A percentile compares a stretch with the other conserved stretches of the same genome.
phyloP scores from a whole-genome alignment of 2,888 invertebrate species.

The Euphydryas editha region DNA sequence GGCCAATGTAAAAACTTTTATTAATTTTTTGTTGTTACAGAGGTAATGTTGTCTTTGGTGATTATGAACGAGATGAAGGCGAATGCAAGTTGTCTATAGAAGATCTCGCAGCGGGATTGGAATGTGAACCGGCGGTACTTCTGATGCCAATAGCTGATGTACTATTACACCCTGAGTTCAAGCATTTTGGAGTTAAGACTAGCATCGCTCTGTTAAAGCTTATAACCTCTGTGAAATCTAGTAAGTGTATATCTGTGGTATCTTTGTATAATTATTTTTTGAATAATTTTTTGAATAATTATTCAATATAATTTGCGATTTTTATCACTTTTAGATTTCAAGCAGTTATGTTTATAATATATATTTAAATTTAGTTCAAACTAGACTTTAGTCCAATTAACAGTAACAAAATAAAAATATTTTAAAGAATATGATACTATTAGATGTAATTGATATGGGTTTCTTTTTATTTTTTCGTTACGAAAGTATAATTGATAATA shows the following conservation, averaged over 20 bases:
- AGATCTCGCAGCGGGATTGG: constrained; percentile 52
- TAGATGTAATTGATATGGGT: too few species aligned
- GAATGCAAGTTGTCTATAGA: constrained; percentile 59
- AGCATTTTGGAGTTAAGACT: constrained; percentile 63
- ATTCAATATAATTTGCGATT: too few species aligned
- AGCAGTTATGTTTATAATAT: too few species aligned
- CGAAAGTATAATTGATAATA: too few species aligned
- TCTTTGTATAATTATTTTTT: too few species aligned
- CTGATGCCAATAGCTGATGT: constrained; percentile 73
- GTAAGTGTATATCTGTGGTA: constrained; percentile 50
- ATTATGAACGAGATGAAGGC: constrained; percentile 69
- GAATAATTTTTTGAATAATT: too few species aligned
- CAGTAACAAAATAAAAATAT: too few species aligned
- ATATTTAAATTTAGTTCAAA: too few species aligned
- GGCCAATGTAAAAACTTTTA: neutral
- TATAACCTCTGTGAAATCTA: constrained; percentile 59
- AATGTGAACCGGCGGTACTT: constrained; percentile 64
- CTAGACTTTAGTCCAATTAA: too few species aligned
- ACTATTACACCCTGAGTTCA: constrained; percentile 71
- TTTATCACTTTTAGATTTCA: too few species aligned
- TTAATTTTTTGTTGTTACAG: constrained; percentile 47
- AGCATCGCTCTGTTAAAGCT: constrained; percentile 69
- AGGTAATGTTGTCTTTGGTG: constrained; percentile 69
- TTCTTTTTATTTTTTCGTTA: too few species aligned
- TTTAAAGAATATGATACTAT: too few species aligned